Evolutionary conservation across 2,113 vertebrate species (phyloP).

Genomic region (Etheostoma cragini): DNA sequence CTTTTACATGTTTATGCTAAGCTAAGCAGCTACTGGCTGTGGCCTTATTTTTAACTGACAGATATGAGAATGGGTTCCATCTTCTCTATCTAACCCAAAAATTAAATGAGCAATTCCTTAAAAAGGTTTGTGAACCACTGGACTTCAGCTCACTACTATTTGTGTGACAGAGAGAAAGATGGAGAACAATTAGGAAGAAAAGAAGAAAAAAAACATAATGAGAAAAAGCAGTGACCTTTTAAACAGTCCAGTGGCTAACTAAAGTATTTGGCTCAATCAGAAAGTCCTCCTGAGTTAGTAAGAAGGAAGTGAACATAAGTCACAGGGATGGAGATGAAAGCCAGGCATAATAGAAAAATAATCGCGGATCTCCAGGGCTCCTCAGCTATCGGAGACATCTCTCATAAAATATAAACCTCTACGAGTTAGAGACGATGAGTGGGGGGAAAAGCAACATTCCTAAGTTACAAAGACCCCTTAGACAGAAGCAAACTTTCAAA

Average conservation of each 20-base stretch:
- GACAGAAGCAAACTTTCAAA: constrained; percentile 24
- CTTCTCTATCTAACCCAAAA: neutral
- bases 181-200: neutral
- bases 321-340: constrained; percentile 70
- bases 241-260: constrained; percentile 9
- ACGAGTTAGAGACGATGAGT: constrained; percentile 46
- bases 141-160: neutral
- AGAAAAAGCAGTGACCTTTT: constrained; percentile 29
- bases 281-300: constrained; percentile 37
- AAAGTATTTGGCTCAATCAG: constrained; percentile 41
- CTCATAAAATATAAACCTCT: constrained; percentile 53
- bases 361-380: constrained; percentile 45
- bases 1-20: neutral
- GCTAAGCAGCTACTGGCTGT: neutral
- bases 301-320: constrained; percentile 67
- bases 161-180: neutral
- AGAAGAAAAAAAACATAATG: neutral
- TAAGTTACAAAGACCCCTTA: constrained; percentile 16
- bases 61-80: neutral
- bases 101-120: neutral
- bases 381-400: constrained; percentile 57
- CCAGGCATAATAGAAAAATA: constrained; percentile 64
- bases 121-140: neutral
- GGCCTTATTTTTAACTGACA: neutral
- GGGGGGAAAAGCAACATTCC: constrained; percentile 42